Evolutionary conservation across 2,888 invertebrate species (phyloP).

Genomic region (Aphidoletes aphidimyza): DNA sequence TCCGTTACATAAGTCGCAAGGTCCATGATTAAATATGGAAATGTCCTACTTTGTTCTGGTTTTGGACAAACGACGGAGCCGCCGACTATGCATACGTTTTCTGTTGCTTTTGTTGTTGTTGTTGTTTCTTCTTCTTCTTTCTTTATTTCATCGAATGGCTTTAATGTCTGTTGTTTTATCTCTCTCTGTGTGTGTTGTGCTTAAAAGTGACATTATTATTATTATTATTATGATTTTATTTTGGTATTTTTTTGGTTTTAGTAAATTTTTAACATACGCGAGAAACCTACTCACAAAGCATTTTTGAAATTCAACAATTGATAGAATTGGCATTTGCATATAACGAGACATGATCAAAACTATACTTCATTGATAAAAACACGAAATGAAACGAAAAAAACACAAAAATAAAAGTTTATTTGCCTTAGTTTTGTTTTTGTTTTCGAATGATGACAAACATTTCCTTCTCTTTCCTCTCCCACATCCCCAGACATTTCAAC

Average conservation of each 20-base stretch:
- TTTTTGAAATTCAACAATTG: not conserved
- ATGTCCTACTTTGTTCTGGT: slow-evolving; percentile 51
- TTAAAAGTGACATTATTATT: not conserved
- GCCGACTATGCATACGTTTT: not conserved
- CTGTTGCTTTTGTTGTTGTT: not conserved
- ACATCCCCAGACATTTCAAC: too few relatives aligned
- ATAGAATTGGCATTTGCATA: too few relatives aligned
- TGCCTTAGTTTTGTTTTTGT: too few relatives aligned
- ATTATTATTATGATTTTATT: not conserved
- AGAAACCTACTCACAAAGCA: not conserved
- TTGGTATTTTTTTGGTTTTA: not conserved
- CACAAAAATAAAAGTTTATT: too few relatives aligned
- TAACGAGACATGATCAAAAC: too few relatives aligned
- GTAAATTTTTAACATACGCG: slow-evolving; percentile 7
- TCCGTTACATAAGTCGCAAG: slow-evolving; percentile 46
- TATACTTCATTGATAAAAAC: too few relatives aligned
- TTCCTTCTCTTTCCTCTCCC: too few relatives aligned
- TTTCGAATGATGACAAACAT: too few relatives aligned
- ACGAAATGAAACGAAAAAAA: too few relatives aligned
- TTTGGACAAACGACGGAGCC: slow-evolving; percentile 16
- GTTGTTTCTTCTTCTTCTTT: not conserved
- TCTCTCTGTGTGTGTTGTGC: too few relatives aligned
- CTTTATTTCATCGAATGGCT: not conserved
- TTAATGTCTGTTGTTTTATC: not conserved
- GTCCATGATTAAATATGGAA: slow-evolving; percentile 47